Evolutionary conservation across 2,888 invertebrate genomes (phyloP), one percentile per base, ranked within the genome.

Genomic region (Lamellibrachia columna): DNA sequence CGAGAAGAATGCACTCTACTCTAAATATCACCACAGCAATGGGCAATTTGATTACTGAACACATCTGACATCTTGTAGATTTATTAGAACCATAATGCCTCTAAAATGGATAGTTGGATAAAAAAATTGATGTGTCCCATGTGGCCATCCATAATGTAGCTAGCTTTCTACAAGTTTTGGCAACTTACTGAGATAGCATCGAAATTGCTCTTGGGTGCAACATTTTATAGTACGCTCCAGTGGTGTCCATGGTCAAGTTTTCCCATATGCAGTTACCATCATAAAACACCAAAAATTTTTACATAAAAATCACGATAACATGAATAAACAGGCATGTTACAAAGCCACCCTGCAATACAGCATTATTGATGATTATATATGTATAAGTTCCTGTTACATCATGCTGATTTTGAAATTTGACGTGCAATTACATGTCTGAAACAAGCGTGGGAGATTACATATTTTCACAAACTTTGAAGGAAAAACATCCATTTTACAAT

Each of bases 301-400:
- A 75, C 22, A 75, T 22, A 75, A 75, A 75, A 22, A 60, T 15
- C 11, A 15, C 0, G 60, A 15, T 60, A 55, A 55, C 55, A 55
- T 40, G 40, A 55, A 55, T 55, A 55, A 55, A 55, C 55, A 75
- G 75, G 75, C 75, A 22, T 75, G 22, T 75, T 75, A 22, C 22
- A 75, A 75, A 75, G 15, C 75, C 75, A 75, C 75, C 75, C 75
- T 75, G 75, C 75, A 75, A 75, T 75, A 22, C 75, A 75, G 75
- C 75, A 75, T 75, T 11, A 75, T n/a, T 75, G 75, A 75, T 15
- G 75, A 75, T 75, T 75, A 40, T 40, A 40, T 40, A 40, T 40
- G 40, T n/a, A 15, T 75, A 15, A 6, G 11, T 75, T 75, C 75
- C 22, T 75, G 22, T 75, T 75, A 15, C 22, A n/a, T 22, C 75